Conservation (phyloP, 1,140 invertebrate genomes). For the Meteorus sp. region DNA sequence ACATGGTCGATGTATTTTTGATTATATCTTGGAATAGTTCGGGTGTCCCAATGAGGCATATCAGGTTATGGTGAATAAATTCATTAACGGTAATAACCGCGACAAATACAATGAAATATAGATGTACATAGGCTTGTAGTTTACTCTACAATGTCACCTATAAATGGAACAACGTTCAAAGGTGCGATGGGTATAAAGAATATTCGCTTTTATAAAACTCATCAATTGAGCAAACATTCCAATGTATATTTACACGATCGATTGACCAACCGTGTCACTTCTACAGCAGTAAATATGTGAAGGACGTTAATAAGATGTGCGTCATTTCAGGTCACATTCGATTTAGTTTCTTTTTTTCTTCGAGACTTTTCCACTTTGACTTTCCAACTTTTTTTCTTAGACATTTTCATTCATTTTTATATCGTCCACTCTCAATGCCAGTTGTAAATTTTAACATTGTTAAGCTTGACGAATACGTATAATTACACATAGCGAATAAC, state of each 20-base stretch:
- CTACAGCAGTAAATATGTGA: no score
- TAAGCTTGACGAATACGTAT: not conserved
- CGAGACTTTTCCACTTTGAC: no score
- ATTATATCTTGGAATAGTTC: no score
- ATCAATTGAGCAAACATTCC: slow-evolving; percentile 2
- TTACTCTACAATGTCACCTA: not conserved
- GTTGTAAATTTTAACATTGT: not conserved
- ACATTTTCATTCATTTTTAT: no score
- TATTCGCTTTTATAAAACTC: not conserved
- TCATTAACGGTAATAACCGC: no score
- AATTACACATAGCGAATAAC: not conserved
- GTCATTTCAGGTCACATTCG: not conserved
- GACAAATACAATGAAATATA: no score
- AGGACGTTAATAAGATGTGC: not conserved
- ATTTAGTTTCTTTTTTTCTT: not conserved
- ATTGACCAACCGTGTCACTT: not conserved
- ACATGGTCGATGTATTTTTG: no score
- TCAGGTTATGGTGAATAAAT: no score
- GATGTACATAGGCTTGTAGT: no score
- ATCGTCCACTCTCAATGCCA: not conserved
- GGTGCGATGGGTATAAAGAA: not conserved
- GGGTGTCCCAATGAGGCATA: no score
- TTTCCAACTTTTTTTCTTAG: no score
- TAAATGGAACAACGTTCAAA: not conserved
- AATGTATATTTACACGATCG: not conserved